Evolutionary conservation across 2,888 invertebrate genomes (phyloP).

Genomic region (Dugesia japonica): DNA sequence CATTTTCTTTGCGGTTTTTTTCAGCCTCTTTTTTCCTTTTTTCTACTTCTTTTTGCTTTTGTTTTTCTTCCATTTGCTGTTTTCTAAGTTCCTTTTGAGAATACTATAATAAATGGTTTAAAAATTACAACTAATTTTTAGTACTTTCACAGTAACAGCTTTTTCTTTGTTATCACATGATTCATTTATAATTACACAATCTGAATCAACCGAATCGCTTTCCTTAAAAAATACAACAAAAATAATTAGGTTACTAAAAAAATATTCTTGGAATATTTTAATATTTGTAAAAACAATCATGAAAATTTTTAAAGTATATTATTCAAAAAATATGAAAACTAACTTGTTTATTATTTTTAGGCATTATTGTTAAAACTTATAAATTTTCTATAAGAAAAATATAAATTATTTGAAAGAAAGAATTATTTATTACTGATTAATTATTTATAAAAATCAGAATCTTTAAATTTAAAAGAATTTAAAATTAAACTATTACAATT

Average conservation of each 20-base stretch:
- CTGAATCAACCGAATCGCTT: no score
- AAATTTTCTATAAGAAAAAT: not conserved
- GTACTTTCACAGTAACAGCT: not conserved
- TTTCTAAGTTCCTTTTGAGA: not conserved
- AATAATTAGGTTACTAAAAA: no score
- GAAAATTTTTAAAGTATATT: no score
- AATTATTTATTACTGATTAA: not conserved
- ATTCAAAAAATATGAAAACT: no score
- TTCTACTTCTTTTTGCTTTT: not conserved
- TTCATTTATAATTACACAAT: no score
- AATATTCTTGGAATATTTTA: no score
- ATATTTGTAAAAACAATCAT: no score
- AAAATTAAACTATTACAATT: not conserved
- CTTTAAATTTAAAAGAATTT: slow-evolving; percentile 3
- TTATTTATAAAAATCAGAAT: not conserved
- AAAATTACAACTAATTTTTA: not conserved
- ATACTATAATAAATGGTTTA: not conserved
- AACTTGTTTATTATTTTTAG: no score
- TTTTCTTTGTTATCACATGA: no score
- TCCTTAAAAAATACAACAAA: no score
- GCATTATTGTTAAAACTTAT: no score
- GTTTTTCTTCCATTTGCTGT: not conserved
- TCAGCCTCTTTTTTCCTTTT: not conserved
- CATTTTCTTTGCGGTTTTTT: not conserved
- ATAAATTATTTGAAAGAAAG: not conserved